Evolutionary conservation across 2,113 vertebrate genomes (phyloP), one percentile per base, ranked within the genome.

Genomic region (Rhinogobius similis): DNA sequence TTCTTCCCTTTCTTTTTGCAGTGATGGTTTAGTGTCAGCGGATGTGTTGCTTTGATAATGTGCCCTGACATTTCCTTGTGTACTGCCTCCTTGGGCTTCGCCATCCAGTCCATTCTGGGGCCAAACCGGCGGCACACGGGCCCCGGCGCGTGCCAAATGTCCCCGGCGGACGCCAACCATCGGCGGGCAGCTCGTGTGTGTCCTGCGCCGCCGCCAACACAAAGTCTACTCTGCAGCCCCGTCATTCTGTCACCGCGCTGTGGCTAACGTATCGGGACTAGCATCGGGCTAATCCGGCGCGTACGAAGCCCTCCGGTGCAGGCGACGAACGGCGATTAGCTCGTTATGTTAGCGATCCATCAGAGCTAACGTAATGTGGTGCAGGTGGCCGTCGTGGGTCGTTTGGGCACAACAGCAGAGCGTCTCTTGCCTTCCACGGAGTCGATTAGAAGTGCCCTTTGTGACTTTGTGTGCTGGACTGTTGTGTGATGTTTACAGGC

Each of bases 1-100:
- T 44, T 44, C 18, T 18, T 18, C 4, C 16, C 2, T 1, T 8
- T n/a, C 18, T 50, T 50, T 10, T 10, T 50, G 1, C 20, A 48
- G 20, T 21, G 20, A 5, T 11, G n/a, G 21, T 21, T 52, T 23
- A 52, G 9, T 12, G n/a, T 26, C 26, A 29, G 24, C 24, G 55
- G 5, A 58, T 18, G 24, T 29, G 55, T 55, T 55, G 55, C 55
- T 58, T 58, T 58, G 55, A 18, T 58, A 18, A 58, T 16, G 24
- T 14, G 23, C 24, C 55, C 13, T 58, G 82, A 81, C 84, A 58
- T 77, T 36, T 68, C 82, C 63, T 78, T 77, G 82, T 74, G 78
- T 80, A 76, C 82, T 76, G 82, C 77, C 75, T 81, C 82, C 87
- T 1, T 76, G 12, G 56, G 82, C 71, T 83, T 81, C 55, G 29